phyloP scores from a whole-genome alignment of 2,888 invertebrate genomes.

The Aethes cnicana region DNA sequence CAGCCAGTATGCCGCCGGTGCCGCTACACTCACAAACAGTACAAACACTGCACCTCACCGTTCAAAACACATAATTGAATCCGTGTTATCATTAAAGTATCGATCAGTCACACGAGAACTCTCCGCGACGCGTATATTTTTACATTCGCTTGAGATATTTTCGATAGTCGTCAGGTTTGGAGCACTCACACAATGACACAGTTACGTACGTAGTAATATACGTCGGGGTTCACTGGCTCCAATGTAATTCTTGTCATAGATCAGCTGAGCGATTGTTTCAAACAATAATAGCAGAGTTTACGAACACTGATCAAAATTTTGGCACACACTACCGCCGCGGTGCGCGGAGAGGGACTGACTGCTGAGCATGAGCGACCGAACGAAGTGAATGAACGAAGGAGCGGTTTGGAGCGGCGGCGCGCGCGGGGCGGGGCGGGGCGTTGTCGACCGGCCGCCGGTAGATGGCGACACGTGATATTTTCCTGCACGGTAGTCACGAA shows the following conservation, averaged over 20 bases:
- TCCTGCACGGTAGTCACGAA: constrained; percentile 12
- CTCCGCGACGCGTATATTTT: constrained; percentile 78
- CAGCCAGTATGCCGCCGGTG: constrained; percentile 43
- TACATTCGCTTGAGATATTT: constrained; percentile 73
- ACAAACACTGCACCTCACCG: constrained; percentile 52
- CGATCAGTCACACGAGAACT: constrained; percentile 78
- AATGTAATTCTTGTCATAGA: constrained; percentile 59
- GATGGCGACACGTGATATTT: constrained; percentile 58
- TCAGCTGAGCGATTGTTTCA: constrained; percentile 76
- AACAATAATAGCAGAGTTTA: constrained; percentile 70
- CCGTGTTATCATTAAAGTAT: constrained; percentile 81
- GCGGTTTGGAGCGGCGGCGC: constrained; percentile 36
- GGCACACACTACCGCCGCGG: constrained; percentile 42
- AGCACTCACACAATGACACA: constrained; percentile 31
- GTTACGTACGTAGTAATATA: constrained; percentile 5
- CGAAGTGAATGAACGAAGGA: constrained; percentile 59
- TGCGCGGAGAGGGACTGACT: constrained; percentile 68
- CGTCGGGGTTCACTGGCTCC: constrained; percentile 37
- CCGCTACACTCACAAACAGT: constrained; percentile 51
- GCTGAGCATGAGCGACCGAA: constrained; percentile 35
- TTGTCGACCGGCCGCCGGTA: constrained; percentile 42
- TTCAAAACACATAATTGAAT: constrained; percentile 76
- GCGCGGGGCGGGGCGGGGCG: constrained; percentile 43
- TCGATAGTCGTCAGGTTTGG: constrained; percentile 52
- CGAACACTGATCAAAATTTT: constrained; percentile 40